Base-by-base conservation (phyloP, 2,113 vertebrate species). In the Aegithalos caudatus region DNA sequence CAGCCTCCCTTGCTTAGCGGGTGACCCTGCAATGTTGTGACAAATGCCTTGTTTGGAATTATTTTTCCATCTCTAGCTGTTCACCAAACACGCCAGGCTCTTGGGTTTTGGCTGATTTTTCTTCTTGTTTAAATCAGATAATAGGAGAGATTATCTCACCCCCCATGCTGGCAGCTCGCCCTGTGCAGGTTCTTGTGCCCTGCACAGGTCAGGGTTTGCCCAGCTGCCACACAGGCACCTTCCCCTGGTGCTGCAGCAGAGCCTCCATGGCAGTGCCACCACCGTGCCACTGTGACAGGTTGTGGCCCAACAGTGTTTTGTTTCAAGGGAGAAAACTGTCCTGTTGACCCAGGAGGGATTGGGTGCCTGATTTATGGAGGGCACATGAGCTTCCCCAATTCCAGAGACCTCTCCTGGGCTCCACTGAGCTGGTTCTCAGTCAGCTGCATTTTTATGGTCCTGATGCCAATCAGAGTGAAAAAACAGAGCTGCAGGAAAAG, bases 11-110 rank as follows among this genome's bases (percentile, higher is more conserved):
- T 1, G 16, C 95, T 50, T 95, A 71, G 93, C 9, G 7, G 90
- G 90, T 89, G 81, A 97, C 93, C 95, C 92, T 79, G 74, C 77
- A 92, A 51, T 92, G 90, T 94, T 96, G 84, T 95, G 95, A 96
- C 96, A 95, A 94, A 96, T 1, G 19, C 73, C 77, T 47, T 44
- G 61, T 84, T 96, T 71, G 35, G 73, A 64, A 81, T 62, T 66
- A 89, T 94, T 91, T 96, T 95, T 89, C 78, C 81, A 56, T 92
- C 78, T 91, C 86, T 47, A 65, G 86, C 86, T 58, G 67, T 70
- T 96, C 84, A 70, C 24, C 18, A 74, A 72, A 38, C 56, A 10
- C 1, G 0, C 35, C 33, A 8, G 35, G 4, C 0, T 8, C 50
- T 24, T 21, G 4, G 73, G 38, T 56, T 81, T 45, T 4, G 57